Percentiles rank a stretch among this genome's conserved stretches.
Conservation (phyloP, 1,140 invertebrate species). For the Alviniconcha marisindica region DNA sequence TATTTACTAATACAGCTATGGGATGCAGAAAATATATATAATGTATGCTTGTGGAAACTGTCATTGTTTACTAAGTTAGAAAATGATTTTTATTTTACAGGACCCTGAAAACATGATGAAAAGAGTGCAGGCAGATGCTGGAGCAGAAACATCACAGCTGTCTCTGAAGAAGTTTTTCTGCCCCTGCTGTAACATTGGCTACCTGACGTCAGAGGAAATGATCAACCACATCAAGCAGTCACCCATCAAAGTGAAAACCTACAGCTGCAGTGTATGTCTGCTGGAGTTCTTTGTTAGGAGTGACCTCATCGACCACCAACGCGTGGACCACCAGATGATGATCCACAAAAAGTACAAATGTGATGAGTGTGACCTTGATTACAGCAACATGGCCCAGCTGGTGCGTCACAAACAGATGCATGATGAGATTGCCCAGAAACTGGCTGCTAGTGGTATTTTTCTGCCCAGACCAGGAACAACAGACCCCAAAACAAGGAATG, state of each 20-base stretch:
- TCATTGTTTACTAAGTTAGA: too few relatives aligned
- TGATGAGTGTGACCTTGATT: conserved; percentile 38
- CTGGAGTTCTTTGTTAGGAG: conserved; percentile 27
- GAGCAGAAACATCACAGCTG: background rate
- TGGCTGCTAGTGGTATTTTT: conserved; percentile 26
- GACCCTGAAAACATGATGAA: background rate
- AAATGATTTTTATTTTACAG: background rate
- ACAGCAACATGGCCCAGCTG: conserved; percentile 1
- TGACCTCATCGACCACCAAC: conserved; percentile 31
- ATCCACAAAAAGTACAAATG: conserved; percentile 28
- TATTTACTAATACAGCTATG: too few relatives aligned
- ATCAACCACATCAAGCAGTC: conserved; percentile 33
- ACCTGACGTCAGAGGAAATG: conserved; percentile 16
- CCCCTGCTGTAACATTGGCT: conserved; percentile 24
- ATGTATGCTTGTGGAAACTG: too few relatives aligned
- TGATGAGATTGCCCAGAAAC: conserved; percentile 19
- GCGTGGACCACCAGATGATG: background rate
- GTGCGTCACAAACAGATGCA: conserved; percentile 23
- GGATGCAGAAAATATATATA: too few relatives aligned
- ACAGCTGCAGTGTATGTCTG: conserved; percentile 20
- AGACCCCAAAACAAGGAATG: too few relatives aligned
- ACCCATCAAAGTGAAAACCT: conserved; percentile 24
- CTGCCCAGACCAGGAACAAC: conserved; percentile 2
- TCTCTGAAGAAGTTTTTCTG: background rate
- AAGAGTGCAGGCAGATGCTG: background rate